Conservation (phyloP, 1,140 invertebrate species). For the Eufriesea mexicana region DNA sequence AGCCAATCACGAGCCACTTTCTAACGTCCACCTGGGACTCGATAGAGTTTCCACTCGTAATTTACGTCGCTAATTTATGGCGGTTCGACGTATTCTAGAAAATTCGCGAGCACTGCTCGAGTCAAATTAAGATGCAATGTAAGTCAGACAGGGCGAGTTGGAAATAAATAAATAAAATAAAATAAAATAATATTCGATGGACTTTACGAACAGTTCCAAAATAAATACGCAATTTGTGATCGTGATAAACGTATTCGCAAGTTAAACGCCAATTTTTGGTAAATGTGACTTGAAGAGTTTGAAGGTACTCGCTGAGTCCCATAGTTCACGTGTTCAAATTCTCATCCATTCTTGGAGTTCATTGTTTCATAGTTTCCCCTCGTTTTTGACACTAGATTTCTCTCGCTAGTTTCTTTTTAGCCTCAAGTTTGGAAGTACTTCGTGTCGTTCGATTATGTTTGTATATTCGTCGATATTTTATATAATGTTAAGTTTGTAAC, state of each 20-base stretch:
- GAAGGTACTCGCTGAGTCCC: neutral
- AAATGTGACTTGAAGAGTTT: conserved; percentile 10
- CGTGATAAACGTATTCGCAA: neutral
- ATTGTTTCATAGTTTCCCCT: neutral
- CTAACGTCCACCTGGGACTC: neutral
- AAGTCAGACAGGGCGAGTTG: neutral
- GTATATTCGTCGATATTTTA: no score
- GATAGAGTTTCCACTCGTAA: neutral
- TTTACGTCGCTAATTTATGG: neutral
- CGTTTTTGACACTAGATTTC: neutral
- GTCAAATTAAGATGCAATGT: neutral
- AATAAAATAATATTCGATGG: neutral
- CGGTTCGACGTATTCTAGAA: neutral
- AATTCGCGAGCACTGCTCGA: no score
- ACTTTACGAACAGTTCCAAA: neutral
- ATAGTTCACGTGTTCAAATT: neutral
- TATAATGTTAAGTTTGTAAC: no score
- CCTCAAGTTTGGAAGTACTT: neutral
- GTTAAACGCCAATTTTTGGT: conserved; percentile 2
- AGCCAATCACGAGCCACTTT: neutral
- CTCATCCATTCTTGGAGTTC: neutral
- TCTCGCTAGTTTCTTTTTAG: neutral
- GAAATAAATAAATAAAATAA: neutral
- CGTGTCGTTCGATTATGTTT: no score
- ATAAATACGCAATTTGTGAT: neutral